Evolutionary conservation across 2,888 invertebrate genomes (phyloP), one percentile per base, ranked within the genome.

Genomic region (Dexiosoma caninum): DNA sequence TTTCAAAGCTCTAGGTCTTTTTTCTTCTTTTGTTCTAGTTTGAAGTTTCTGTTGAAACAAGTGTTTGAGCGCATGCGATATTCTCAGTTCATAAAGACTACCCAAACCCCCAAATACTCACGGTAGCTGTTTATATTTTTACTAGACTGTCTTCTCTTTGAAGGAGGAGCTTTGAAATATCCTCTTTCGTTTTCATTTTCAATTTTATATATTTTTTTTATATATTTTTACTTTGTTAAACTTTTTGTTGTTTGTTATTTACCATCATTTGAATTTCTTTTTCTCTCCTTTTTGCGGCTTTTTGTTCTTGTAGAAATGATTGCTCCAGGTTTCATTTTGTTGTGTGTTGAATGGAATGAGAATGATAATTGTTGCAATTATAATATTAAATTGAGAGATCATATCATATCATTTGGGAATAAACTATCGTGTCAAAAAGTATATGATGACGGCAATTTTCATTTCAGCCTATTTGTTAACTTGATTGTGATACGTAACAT

Each of bases 331-430:
- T 49, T 1, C 14, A 16, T 55, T 40, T 40, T 12, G 35, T n/a
- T 40, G 19, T 40, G n/a, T 14, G 84, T 86, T 86, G 86, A 51
- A 86, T 87, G 86, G 86, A 86, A 87, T 86, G 87, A 85, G 87
- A 87, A 88, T 88, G 89, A 88, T 90, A 89, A 89, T 89, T 89
- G 88, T 87, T 85, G 88, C 88, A 89, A 89, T 89, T 89, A 89
- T 88, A 88, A 89, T 89, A 89, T 89, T 88, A 90, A 89, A 89
- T 89, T 88, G 88, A 87, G 86, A 87, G 88, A 89, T 89, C 88
- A 89, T 89, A 89, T 89, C 88, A 89, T 89, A 87, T 89, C 57
- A 87, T 86, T 87, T 85, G 85, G 87, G 84, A 86, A 85, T 86
- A 57, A 59, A 7, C 14, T 49, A 51, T 27, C 35, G n/a, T 44